phyloP scores from a whole-genome alignment of 2,113 vertebrate species.

The Atherinomorus stipes region DNA sequence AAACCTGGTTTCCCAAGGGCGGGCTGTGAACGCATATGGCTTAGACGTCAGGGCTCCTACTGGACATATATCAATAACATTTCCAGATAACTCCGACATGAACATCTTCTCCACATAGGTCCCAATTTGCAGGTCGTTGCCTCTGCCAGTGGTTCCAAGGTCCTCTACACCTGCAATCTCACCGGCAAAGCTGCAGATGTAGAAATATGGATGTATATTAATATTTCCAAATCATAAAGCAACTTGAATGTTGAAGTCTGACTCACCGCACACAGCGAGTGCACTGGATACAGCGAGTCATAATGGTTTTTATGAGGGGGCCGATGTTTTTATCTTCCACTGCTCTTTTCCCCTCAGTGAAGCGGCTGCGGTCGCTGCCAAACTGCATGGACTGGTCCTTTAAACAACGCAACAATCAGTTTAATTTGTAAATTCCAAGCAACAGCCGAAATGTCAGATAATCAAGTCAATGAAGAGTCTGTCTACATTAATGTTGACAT shows the following conservation, averaged over 20 bases:
- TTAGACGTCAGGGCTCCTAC: slow-evolving; percentile 94
- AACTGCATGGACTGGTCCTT: slow-evolving; percentile 97
- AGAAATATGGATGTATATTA: neutral
- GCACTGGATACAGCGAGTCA: slow-evolving; percentile 94
- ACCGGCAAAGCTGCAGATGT: slow-evolving; percentile 87
- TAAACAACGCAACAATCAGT: slow-evolving; percentile 20
- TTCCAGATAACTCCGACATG: slow-evolving; percentile 94
- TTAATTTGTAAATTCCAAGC: neutral
- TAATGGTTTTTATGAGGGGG: slow-evolving; percentile 92
- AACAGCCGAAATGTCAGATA: neutral
- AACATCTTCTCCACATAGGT: slow-evolving; percentile 95
- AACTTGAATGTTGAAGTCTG: neutral
- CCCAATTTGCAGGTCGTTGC: slow-evolving; percentile 92
- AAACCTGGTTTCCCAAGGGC: slow-evolving; percentile 93
- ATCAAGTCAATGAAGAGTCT: neutral
- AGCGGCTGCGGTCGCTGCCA: slow-evolving; percentile 91
- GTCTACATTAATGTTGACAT: neutral
- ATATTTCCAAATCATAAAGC: neutral
- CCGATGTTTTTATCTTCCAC: slow-evolving; percentile 94
- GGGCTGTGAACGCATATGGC: slow-evolving; percentile 91
- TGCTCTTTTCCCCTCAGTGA: slow-evolving; percentile 90
- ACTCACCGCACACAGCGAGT: slow-evolving; percentile 81
- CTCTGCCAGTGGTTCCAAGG: slow-evolving; percentile 92
- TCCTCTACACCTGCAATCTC: slow-evolving; percentile 92
- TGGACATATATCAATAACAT: slow-evolving; percentile 93